Base-by-base conservation (phyloP, 2,888 invertebrate species). In the Prenolepis imparis region DNA sequence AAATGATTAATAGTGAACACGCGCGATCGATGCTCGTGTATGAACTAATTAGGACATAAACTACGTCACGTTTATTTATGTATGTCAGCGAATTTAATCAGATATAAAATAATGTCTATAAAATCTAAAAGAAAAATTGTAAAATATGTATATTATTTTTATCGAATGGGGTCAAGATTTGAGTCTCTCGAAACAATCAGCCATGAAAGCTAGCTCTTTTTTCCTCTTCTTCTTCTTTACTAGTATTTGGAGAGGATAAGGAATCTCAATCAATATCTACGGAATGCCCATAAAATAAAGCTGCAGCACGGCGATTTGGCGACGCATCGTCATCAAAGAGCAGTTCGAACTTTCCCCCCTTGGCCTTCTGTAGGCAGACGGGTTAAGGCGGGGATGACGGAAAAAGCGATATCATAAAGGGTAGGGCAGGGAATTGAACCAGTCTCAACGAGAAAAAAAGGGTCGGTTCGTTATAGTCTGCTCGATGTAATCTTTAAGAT, bases 301-400 rank as follows among this genome's bases (percentile, higher is more conserved):
- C 89, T 89, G 87, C 87, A 89, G 68, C 80, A 77, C 84, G 78
- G 73, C 73, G 83, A 90, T 83, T 90, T 86, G 90, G 87, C 89
- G 92, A 91, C 90, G 90, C 90, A 89, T 86, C 86, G 90, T 92
- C 90, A 91, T 92, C 91, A 90, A 92, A 91, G 90, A 89, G 82
- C 89, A 87, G 89, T 91, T 90, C 82, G 70, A 92, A 88, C 80
- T 90, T 89, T 82, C 83, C 82, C 52, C 66, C 32, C 55, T 67
- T 52, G 41, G 48, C 9, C 36, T 32, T 39, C 36, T 59, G 48
- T 63, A 80, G 59, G 44, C 32, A 63, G 83, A 70, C 77, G 75
- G 70, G 66, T 66, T 24, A 67, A 80, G 72, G 78, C 36, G 80
- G 64, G 74, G 80, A 66, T 80, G 75, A 70, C 55, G 59, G 85